Base-by-base conservation (phyloP, 2,113 vertebrate species). In the Ovibos moschatus region DNA sequence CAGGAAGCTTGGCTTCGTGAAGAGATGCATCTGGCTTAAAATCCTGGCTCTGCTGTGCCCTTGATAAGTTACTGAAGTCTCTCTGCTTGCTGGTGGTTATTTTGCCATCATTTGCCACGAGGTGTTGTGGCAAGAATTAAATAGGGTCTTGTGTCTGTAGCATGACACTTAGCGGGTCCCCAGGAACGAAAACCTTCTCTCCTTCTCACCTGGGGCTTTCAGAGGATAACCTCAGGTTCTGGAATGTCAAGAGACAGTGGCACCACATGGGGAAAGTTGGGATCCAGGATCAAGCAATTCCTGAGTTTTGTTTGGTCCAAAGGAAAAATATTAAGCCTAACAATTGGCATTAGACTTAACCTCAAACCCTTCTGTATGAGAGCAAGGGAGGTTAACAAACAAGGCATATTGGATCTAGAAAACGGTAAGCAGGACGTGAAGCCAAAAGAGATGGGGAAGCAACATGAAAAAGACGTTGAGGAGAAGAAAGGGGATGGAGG, bases 231-330 rank as follows among this genome's bases (percentile, higher is more conserved):
- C 30, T 30, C 21, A 30, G 36, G 25, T 53, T 76, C 81, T 53
- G 8, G 45, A 62, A 43, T 3, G 2, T 13, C n/a, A 40, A 36
- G 4, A 60, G 40, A 47, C 2, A 5, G 3, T 50, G 47, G 15
- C 50, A 40, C 13, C 53, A 50, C 23, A 8, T 0, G 0, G 30
- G 12, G 13, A 76, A 57, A 10, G 23, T 13, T 0, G 2, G 30
- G 21, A 28, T 36, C 25, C 7, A 40, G 19, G 19, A 19, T 71
- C 47, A 33, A 51, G 60, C 5, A 87, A 53, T 30, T 74, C 30
- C 86, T 40, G 17, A 33, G 19, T 64, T 76, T 74, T 17, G 27
- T 82, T 87, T 64, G 28, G 15, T 60, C 71, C 43, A 19, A 92
- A 82, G 45, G 45, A 58, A 85, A 33, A 57, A 90, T 40, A 50